These are phyloP conservation scores for Phyto melanocephala DNA, from an alignment of 2,888 invertebrate species.

Conservation along the genomic window DNA sequence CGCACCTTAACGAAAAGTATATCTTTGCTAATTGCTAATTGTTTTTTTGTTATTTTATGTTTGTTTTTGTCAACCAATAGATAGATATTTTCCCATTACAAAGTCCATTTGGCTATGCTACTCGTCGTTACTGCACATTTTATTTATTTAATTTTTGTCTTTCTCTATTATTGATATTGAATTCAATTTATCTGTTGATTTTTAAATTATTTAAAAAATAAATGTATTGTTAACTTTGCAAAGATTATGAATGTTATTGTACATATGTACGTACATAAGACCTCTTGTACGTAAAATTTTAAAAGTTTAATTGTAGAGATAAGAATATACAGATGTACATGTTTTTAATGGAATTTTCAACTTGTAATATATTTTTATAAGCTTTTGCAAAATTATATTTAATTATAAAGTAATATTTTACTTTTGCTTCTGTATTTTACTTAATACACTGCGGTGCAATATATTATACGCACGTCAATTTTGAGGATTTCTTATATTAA, in stretches of 20 bases:
- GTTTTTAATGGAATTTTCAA: neutral
- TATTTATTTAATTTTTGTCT: neutral
- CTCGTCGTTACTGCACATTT: neutral
- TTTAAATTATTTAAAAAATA: slow-evolving; percentile 36
- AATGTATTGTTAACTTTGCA: slow-evolving; percentile 30
- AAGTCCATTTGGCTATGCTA: slow-evolving; percentile 54
- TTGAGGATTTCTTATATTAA: too few relatives aligned
- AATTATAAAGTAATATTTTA: neutral
- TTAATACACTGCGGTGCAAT: too few relatives aligned
- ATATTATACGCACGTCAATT: too few relatives aligned
- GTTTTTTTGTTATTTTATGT: neutral
- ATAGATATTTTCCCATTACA: slow-evolving; percentile 50
- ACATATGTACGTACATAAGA: too few relatives aligned
- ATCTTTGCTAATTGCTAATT: neutral
- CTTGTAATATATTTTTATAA: neutral
- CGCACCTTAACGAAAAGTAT: too few relatives aligned
- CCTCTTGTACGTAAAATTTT: slow-evolving; percentile 14
- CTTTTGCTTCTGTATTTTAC: too few relatives aligned
- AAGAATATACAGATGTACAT: neutral
- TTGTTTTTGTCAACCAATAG: neutral
- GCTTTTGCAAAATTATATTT: neutral
- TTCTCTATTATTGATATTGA: slow-evolving; percentile 41
- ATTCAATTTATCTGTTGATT: slow-evolving; percentile 9
- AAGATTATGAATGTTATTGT: slow-evolving; percentile 10
- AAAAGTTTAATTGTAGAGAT: neutral